These are phyloP conservation scores for Cromileptes altivelis DNA, from an alignment of 2,113 vertebrate genomes.

Conservation along the genomic window DNA sequence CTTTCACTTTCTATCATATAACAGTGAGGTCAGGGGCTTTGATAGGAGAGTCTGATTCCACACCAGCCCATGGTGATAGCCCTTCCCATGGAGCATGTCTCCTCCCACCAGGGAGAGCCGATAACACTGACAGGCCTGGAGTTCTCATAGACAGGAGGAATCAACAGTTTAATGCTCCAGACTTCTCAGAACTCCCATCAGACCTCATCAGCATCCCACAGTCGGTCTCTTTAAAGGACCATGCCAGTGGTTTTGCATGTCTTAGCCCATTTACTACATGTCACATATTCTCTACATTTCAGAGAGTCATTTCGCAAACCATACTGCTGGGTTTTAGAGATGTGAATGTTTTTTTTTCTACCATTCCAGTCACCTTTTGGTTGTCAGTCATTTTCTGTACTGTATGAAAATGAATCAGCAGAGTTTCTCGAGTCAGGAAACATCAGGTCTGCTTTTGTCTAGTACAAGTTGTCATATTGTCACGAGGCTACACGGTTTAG, in stretches of 20 bases:
- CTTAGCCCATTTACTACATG: background rate
- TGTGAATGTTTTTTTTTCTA: background rate
- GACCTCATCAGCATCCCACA: slow-evolving; percentile 36
- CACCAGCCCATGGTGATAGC: slow-evolving; percentile 59
- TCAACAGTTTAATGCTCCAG: slow-evolving; percentile 60
- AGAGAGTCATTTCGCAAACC: background rate
- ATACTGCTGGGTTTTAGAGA: background rate
- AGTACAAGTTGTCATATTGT: background rate
- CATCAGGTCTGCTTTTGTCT: background rate
- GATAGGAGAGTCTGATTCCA: slow-evolving; percentile 71
- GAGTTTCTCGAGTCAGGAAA: background rate
- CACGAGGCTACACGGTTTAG: no score
- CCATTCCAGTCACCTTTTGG: background rate
- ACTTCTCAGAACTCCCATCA: slow-evolving; percentile 62
- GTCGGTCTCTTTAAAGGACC: slow-evolving; percentile 10
- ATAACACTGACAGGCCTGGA: slow-evolving; percentile 63
- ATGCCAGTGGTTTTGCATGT: slow-evolving; percentile 17
- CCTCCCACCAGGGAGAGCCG: slow-evolving; percentile 63
- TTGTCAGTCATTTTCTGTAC: background rate
- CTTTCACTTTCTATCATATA: slow-evolving; percentile 74
- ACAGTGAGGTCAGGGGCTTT: slow-evolving; percentile 66
- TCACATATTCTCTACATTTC: slow-evolving; percentile 5
- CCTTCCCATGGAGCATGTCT: slow-evolving; percentile 64
- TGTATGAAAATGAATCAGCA: background rate
- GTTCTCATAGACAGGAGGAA: slow-evolving; percentile 47